Evolutionary conservation across 2,113 vertebrate species (phyloP), one percentile per base, ranked within the genome.

Genomic region (Salvator merianae): DNA sequence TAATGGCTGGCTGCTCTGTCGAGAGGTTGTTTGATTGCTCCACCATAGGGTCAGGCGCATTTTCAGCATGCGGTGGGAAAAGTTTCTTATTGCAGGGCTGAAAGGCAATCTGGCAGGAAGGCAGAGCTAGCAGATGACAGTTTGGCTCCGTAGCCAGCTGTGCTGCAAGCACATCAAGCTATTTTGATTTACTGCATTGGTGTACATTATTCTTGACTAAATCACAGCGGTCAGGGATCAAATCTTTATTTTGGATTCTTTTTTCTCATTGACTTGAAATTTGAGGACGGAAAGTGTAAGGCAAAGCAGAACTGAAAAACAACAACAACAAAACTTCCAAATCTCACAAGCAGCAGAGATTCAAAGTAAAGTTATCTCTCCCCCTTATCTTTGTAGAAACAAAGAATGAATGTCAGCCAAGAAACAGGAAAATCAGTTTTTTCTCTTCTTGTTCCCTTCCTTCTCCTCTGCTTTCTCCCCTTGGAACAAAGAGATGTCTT

Each of bases 401-500:
- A 91, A 94, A 93, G 88, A 89, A 87, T 90, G 84, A 84, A 88
- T 86, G 83, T 68, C 79, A 89, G 91, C 85, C 79, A 93, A 87
- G 71, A n/a, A 68, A 87, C 47, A 88, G 65, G 81, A 32, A 71
- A 87, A 85, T 91, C 83, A 87, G 68, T 91, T 84, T 86, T n/a
- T 77, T 75, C 65, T 84, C 75, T 71, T 88, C 77, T 86, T 83
- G 16, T 74, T 40, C 36, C 24, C n/a, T 85, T 71, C 78, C 77
- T 62, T 1, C 77, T 92, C 91, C 88, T 76, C n/a, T 63, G 32
- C 71, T 80, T 74, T 43, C 63, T 50, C 81, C 34, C 74, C 16
- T 83, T 86, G 84, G 84, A 92, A 94, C 93, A 94, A 94, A 96
- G 83, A 88, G 81, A 92, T 87, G 69, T 91, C 84, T 92, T 92